A percentile compares a stretch with the other conserved stretches of the same genome.
Evolutionary conservation across 2,113 vertebrate species (phyloP).

Genomic region (Indicator maculatus): DNA sequence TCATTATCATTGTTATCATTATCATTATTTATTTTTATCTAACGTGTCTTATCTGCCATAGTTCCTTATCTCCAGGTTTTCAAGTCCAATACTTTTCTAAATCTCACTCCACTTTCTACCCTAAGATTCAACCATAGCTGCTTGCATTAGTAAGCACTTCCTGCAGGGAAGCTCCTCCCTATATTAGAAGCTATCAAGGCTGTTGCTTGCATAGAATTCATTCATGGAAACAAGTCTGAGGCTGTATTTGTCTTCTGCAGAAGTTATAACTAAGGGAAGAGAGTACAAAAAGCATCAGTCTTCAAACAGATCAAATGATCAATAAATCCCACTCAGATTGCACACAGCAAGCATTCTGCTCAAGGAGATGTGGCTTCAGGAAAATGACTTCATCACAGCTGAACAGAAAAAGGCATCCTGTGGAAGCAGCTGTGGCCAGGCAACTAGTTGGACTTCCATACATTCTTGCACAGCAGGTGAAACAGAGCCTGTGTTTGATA

Average conservation of each 20-base stretch:
- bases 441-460: neutral
- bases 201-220: neutral
- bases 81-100: neutral
- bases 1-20: no score
- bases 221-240: neutral
- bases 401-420: neutral
- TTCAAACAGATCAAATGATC: constrained; percentile 30
- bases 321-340: constrained; percentile 11
- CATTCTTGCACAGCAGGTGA: neutral
- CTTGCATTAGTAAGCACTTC: neutral
- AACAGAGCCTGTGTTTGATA: neutral
- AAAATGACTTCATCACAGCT: neutral
- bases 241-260: constrained; percentile 12
- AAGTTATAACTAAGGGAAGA: constrained; percentile 12
- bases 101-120: neutral
- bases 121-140: neutral
- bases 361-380: neutral
- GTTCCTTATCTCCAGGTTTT: neutral
- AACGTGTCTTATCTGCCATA: neutral
- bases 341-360: constrained; percentile 20
- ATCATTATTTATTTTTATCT: no score
- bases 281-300: constrained; percentile 4
- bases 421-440: neutral
- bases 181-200: neutral
- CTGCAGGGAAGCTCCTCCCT: neutral